Evolutionary conservation across 2,113 vertebrate species (phyloP).

Genomic region (human): DNA sequence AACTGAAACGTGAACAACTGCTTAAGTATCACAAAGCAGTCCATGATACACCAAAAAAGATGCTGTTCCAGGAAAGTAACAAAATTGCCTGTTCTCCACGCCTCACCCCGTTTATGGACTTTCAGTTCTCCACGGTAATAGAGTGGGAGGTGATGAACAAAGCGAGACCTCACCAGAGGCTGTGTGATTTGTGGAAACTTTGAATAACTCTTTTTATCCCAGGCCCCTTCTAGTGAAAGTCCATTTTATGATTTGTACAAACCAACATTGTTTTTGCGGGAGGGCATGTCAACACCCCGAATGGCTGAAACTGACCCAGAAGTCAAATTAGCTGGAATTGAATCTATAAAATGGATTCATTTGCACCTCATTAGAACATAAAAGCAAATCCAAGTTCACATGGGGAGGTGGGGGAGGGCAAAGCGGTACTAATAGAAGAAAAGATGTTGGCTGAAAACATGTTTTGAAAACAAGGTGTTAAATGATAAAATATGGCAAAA

Average conservation of each 20-base stretch:
- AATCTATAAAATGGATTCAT: not conserved
- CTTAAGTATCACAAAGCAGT: not conserved
- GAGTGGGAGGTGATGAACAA: fast-evolving
- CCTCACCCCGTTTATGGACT: fast-evolving
- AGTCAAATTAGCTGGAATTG: not conserved
- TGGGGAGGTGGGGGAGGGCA: not conserved
- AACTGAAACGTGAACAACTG: not conserved
- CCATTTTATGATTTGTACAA: fast-evolving
- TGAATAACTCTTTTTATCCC: fast-evolving
- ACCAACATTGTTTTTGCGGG: not conserved
- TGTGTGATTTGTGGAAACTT: not conserved
- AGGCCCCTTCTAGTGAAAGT: fast-evolving
- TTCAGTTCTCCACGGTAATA: fast-evolving
- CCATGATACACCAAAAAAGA: fast-evolving
- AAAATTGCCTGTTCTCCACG: fast-evolving
- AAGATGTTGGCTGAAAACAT: not conserved
- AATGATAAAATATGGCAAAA: fast-evolving
- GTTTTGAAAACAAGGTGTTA: fast-evolving
- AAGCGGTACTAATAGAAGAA: not conserved
- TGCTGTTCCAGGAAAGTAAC: not conserved
- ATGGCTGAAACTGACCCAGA: not conserved
- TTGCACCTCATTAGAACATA: not conserved
- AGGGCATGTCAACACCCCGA: fast-evolving
- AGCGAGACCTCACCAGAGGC: fast-evolving
- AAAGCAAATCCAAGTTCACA: not conserved